Conservation (phyloP, 2,113 vertebrate species). For the Pygoscelis antarcticus region DNA sequence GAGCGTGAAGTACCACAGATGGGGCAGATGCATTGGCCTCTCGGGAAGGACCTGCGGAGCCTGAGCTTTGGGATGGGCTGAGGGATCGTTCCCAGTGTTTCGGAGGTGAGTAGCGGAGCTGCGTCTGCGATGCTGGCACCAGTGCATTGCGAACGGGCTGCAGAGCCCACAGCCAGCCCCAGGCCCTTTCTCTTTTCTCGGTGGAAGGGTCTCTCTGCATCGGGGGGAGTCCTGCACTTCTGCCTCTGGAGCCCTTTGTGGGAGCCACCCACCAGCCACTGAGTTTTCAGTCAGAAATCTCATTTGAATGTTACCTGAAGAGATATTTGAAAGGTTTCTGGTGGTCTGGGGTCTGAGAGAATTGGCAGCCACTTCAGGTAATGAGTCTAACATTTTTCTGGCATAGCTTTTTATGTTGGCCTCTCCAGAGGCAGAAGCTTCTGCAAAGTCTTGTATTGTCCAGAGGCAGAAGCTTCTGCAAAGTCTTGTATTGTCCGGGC, state of each 20-base stretch:
- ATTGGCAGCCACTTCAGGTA: not conserved
- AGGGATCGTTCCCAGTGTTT: not conserved
- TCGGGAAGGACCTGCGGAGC: not conserved
- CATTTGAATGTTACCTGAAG: not conserved
- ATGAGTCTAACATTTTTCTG: not conserved
- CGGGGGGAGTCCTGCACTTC: not conserved
- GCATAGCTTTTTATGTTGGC: not conserved
- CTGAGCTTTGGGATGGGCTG: not conserved
- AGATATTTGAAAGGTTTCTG: not conserved
- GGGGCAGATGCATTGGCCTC: fast-evolving
- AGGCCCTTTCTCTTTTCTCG: not conserved
- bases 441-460: not conserved
- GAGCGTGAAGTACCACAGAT: fast-evolving
- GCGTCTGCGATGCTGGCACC: not conserved
- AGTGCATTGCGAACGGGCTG: fast-evolving
- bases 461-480: not conserved
- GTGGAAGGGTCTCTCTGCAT: fast-evolving
- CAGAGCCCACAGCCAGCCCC: not conserved
- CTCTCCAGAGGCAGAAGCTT: not conserved
- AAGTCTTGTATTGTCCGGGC: not conserved
- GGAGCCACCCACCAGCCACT: not conserved
- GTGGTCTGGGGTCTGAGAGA: not conserved
- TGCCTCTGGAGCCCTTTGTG: not conserved
- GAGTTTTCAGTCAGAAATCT: not conserved
- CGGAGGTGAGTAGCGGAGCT: not conserved